Percentiles rank a stretch among this genome's conserved stretches.
These are phyloP conservation scores for Argynnis bischoffii DNA, from an alignment of 2,888 invertebrate species.

Conservation along the genomic window DNA sequence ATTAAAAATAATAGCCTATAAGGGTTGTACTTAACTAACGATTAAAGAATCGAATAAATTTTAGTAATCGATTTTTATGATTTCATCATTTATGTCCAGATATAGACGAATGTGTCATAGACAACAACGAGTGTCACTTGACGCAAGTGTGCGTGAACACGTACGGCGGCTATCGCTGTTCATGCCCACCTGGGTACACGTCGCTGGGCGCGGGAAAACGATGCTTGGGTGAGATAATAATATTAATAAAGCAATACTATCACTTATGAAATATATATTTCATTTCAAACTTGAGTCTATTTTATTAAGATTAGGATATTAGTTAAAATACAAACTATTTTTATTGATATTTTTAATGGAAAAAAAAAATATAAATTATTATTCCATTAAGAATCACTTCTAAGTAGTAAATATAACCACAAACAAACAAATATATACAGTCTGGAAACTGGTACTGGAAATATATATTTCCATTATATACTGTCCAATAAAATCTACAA, in stretches of 20 bases:
- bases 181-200: conserved; percentile 80
- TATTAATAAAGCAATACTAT: neutral
- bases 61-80: neutral
- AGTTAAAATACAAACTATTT: no score
- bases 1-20: no score
- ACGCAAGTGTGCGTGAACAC: conserved; percentile 83
- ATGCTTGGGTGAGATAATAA: conserved; percentile 67
- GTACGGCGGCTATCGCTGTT: conserved; percentile 82
- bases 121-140: conserved; percentile 76
- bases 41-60: neutral
- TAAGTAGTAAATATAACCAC: no score
- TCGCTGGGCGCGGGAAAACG: conserved; percentile 71
- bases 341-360: no score
- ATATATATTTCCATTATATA: neutral
- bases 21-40: no score
- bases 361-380: no score
- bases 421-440: no score
- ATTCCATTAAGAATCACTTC: no score
- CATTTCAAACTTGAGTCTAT: no score
- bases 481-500: no score
- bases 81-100: conserved; percentile 62
- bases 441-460: no score
- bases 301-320: no score
- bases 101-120: conserved; percentile 82
- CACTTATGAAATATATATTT: neutral